A percentile compares a stretch with the other conserved stretches of the same genome.
phyloP scores from a whole-genome alignment of 2,888 invertebrate species.

The Eutolmus rufibarbis region DNA sequence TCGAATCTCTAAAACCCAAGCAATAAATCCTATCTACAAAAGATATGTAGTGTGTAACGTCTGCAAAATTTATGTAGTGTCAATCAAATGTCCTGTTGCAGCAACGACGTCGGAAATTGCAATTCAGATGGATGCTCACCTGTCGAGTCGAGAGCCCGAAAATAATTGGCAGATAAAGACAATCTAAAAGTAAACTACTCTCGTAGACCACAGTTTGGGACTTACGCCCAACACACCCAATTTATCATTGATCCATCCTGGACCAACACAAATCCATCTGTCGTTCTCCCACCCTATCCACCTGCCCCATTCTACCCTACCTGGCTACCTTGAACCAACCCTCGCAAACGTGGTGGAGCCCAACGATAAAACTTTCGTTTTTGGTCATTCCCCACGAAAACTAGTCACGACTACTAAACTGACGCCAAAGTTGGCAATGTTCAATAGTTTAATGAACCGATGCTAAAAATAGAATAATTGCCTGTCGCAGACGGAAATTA shows the following conservation, averaged over 20 bases:
- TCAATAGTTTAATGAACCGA: conserved; percentile 4
- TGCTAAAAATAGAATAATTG: conserved; percentile 6
- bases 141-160: neutral
- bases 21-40: neutral
- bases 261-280: neutral
- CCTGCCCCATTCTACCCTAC: neutral
- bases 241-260: neutral
- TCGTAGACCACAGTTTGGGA: neutral
- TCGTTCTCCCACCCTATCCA: neutral
- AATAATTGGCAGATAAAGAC: neutral
- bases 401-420: neutral
- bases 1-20: neutral
- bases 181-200: neutral
- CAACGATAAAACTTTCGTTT: neutral
- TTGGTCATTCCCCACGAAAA: neutral
- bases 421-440: neutral
- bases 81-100: conserved; percentile 24
- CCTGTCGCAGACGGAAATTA: neutral
- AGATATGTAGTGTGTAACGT: neutral
- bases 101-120: neutral
- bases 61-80: conserved; percentile 16
- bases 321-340: neutral
- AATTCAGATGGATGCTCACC: neutral
- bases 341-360: too few relatives aligned
- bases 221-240: neutral